Conservation (phyloP, 2,888 invertebrate species). For the Scrobipalpa costella region DNA sequence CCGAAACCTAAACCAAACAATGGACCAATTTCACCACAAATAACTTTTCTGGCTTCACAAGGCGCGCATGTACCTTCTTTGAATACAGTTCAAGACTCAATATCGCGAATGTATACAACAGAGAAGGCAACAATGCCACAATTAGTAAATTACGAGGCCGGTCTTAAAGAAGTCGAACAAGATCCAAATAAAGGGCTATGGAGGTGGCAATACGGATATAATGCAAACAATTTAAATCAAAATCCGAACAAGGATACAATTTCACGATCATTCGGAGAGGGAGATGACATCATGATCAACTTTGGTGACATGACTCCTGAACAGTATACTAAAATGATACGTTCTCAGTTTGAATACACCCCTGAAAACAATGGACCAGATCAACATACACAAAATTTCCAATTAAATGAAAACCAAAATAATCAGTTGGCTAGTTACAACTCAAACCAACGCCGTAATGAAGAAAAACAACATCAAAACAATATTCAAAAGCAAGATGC, state of each 20-base stretch:
- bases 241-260: slow-evolving; percentile 67
- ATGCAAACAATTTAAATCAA: slow-evolving; percentile 48
- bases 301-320: slow-evolving; percentile 71
- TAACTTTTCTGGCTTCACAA: slow-evolving; percentile 75
- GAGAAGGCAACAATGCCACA: slow-evolving; percentile 69
- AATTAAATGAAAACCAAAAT: slow-evolving; percentile 25
- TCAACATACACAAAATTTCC: slow-evolving; percentile 22
- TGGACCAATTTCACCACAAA: slow-evolving; percentile 68
- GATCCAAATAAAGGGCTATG: slow-evolving; percentile 68
- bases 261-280: slow-evolving; percentile 67
- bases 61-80: slow-evolving; percentile 67
- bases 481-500: slow-evolving; percentile 6
- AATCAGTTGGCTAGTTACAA: slow-evolving; percentile 32
- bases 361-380: slow-evolving; percentile 28
- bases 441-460: slow-evolving; percentile 31
- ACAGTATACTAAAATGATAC: slow-evolving; percentile 67
- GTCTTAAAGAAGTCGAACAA: slow-evolving; percentile 58
- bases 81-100: slow-evolving; percentile 52
- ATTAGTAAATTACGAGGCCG: slow-evolving; percentile 70
- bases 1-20: slow-evolving; percentile 57
- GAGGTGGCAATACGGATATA: slow-evolving; percentile 74
- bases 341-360: slow-evolving; percentile 53
- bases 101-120: slow-evolving; percentile 57
- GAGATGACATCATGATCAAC: slow-evolving; percentile 70
- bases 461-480: slow-evolving; percentile 30